Evolutionary conservation across 2,113 vertebrate genomes (phyloP), one percentile per base, ranked within the genome.

Genomic region (Cyprinodon variegatus): DNA sequence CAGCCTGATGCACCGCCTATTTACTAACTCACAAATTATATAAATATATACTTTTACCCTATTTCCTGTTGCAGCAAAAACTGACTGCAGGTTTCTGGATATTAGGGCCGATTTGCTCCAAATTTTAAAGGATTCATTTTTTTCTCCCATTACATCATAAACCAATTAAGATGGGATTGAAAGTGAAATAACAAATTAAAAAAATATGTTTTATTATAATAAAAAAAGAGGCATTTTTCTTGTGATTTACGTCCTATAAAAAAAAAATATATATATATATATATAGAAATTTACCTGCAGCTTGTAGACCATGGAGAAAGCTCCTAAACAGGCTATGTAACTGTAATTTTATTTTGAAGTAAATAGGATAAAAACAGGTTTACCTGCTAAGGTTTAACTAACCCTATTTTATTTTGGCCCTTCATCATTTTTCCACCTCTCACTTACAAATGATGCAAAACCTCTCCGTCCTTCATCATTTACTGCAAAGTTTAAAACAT

Each of bases 21-120:
- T 88, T 79, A 88, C 87, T 84, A 88, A 89, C 88, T 37, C 11
- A 48, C 37, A 8, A 5, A 45, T 71, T 78, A 67, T 3, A 74
- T 75, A 61, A 46, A 15, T 8, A 46, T 61, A 29, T 29, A 29
- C 36, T 48, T 68, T 12, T 45, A 15, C 4, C 1, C 40, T 22
- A 3, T 63, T 29, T 60, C n/a, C 22, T 5, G 17, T 68, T 36
- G 38, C 67, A 2, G 61, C 78, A 80, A 75, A 78, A 83, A 73
- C 61, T 63, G 6, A 63, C 36, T 17, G 61, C 50, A 17, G 50
- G 8, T 15, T 6, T 57, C 50, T 57, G 50, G n/a, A 39, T 63
- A 7, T 39, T 38, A 7, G 37, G 29, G 61, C 11, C 39, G 6
- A 9, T 6, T 63, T 41, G 5, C 41, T 41, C 41, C 41, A 41